Percentiles rank a stretch among this genome's conserved stretches.
These are phyloP conservation scores for Drosophila nikananu DNA, from an alignment of 1,140 invertebrate genomes.

Conservation along the genomic window DNA sequence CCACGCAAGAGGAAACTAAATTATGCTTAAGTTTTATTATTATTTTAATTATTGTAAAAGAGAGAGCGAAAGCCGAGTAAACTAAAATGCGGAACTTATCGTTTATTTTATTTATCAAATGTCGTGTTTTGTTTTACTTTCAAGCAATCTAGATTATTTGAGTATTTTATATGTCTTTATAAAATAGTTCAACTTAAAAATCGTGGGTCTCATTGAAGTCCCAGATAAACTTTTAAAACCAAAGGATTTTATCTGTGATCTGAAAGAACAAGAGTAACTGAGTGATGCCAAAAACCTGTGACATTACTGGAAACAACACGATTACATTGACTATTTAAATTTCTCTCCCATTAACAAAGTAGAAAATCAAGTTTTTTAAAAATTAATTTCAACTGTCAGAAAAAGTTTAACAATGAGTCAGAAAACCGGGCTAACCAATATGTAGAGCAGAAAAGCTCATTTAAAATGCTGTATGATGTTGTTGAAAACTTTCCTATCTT, in stretches of 20 bases:
- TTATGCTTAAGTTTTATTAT: slow-evolving; percentile 71
- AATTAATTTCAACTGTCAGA: not conserved
- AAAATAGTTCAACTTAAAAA: not conserved
- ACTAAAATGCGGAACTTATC: slow-evolving; percentile 55
- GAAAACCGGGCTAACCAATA: too few species aligned
- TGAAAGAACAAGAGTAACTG: too few species aligned
- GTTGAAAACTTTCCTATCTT: too few species aligned
- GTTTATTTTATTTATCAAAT: slow-evolving; percentile 42
- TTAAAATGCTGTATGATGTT: too few species aligned
- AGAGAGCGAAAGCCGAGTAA: slow-evolving; percentile 35
- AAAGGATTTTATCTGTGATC: too few species aligned
- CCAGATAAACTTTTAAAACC: not conserved
- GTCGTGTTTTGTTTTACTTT: slow-evolving; percentile 27
- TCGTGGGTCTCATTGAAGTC: not conserved
- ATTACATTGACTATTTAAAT: not conserved
- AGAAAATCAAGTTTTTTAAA: not conserved
- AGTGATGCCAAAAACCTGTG: too few species aligned
- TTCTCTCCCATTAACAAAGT: not conserved
- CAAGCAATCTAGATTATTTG: not conserved
- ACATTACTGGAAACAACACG: too few species aligned
- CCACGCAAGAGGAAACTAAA: slow-evolving; percentile 46
- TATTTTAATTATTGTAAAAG: slow-evolving; percentile 57
- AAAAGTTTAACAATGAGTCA: too few species aligned
- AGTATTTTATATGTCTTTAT: not conserved
- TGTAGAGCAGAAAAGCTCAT: too few species aligned